A percentile compares a stretch with the other conserved stretches of the same genome.
Conservation (phyloP, 2,113 vertebrate species). For the Gadus chalcogrammus region DNA sequence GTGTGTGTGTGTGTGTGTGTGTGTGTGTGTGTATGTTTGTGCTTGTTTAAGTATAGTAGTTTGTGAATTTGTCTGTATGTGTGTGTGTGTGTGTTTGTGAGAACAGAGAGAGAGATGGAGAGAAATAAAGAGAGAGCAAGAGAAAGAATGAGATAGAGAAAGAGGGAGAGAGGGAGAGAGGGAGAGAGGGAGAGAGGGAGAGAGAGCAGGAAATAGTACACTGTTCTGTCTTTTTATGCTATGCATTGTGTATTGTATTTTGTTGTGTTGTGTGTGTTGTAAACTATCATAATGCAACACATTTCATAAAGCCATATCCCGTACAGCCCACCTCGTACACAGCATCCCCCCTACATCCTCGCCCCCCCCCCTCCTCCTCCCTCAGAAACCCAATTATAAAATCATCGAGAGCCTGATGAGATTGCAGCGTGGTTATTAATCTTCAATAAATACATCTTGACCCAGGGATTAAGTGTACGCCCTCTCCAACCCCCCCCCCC, state of each 20-base stretch:
- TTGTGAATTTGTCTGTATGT: too few relatives aligned
- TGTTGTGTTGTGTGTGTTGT: neutral
- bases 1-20: constrained; percentile 8
- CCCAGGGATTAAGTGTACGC: constrained; percentile 72
- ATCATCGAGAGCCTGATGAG: constrained; percentile 80
- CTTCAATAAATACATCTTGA: constrained; percentile 83
- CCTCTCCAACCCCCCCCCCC: constrained; percentile 58
- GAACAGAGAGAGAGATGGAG: neutral
- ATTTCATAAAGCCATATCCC: neutral
- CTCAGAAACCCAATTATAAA: constrained; percentile 73
- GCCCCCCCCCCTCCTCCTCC: neutral
- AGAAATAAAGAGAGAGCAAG: neutral
- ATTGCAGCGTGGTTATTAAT: constrained; percentile 80
- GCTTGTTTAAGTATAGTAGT: too few relatives aligned
- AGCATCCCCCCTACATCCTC: neutral
- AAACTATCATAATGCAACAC: neutral
- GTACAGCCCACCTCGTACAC: neutral
- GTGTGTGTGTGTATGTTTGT: too few relatives aligned
- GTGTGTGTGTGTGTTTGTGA: neutral
- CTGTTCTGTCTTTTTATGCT: neutral
- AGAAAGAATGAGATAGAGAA: too few relatives aligned
- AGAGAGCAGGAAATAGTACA: neutral
- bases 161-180: neutral
- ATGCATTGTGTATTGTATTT: neutral
- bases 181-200: neutral